Percentiles rank a stretch among this genome's conserved stretches.
These are phyloP conservation scores for Morone chrysops DNA, from an alignment of 2,113 vertebrate species.

Conservation along the genomic window DNA sequence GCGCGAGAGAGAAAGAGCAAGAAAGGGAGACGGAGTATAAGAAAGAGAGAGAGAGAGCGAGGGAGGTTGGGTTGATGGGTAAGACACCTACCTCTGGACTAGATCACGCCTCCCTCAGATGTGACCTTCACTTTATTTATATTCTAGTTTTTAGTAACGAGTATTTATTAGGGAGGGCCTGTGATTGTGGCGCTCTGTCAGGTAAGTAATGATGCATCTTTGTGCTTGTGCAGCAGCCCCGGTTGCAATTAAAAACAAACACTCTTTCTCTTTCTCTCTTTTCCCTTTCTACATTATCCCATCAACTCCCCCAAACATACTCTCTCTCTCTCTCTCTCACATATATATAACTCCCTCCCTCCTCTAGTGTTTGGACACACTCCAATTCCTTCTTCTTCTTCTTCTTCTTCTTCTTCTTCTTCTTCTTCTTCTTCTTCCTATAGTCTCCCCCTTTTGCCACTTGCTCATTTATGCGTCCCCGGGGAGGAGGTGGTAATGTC, in stretches of 20 bases:
- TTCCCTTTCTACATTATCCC: slow-evolving; percentile 50
- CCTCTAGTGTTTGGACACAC: slow-evolving; percentile 56
- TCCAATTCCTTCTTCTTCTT: slow-evolving; percentile 53
- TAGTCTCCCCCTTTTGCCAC: slow-evolving; percentile 68
- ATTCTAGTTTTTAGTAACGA: slow-evolving; percentile 73
- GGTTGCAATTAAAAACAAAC: slow-evolving; percentile 80
- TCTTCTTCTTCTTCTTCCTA: slow-evolving; percentile 42
- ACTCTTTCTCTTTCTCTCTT: slow-evolving; percentile 54
- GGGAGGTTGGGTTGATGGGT: slow-evolving; percentile 67
- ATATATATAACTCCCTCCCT: slow-evolving; percentile 14
- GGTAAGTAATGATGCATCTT: slow-evolving; percentile 81
- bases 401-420: slow-evolving; percentile 43
- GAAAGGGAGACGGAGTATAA: slow-evolving; percentile 49
- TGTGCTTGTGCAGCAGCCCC: slow-evolving; percentile 71
- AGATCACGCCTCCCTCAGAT: slow-evolving; percentile 74
- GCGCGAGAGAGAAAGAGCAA: slow-evolving; percentile 65
- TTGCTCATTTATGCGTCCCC: slow-evolving; percentile 79
- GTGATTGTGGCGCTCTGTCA: slow-evolving; percentile 75
- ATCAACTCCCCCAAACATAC: slow-evolving; percentile 41
- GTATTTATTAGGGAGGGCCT: slow-evolving; percentile 77
- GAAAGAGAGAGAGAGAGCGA: slow-evolving; percentile 25
- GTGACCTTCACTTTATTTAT: slow-evolving; percentile 83
- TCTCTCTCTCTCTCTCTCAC: neutral
- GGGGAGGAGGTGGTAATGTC: slow-evolving; percentile 82
- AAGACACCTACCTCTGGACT: slow-evolving; percentile 72